Percentiles rank a stretch among this genome's conserved stretches.
Conservation (phyloP, 2,888 invertebrate species). For the Omphaloscelis lunosa region DNA sequence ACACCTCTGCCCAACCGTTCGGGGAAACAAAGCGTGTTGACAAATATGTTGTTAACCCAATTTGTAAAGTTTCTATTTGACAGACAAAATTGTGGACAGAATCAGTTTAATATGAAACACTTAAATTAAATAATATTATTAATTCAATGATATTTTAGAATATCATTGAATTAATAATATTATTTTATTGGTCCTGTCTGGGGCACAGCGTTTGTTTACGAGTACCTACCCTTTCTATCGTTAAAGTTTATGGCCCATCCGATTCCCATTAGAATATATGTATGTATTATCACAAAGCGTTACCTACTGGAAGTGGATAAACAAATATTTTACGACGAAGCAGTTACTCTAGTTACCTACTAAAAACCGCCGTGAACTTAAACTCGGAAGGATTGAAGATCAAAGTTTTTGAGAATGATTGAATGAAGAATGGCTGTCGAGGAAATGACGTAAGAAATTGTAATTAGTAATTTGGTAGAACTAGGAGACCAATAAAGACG, state of each 20-base stretch:
- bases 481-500: not conserved
- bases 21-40: too few relatives aligned
- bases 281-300: slow-evolving; percentile 38
- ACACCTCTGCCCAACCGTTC: too few relatives aligned
- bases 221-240: slow-evolving; percentile 49
- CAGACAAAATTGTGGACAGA: too few relatives aligned
- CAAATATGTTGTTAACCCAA: not conserved
- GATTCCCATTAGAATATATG: slow-evolving; percentile 58
- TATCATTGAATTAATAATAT: slow-evolving; percentile 34
- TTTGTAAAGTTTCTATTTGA: slow-evolving; percentile 4
- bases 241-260: slow-evolving; percentile 66
- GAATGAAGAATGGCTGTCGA: not conserved
- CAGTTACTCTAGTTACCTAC: slow-evolving; percentile 46
- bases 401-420: slow-evolving; percentile 1
- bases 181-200: not conserved
- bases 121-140: slow-evolving; percentile 23
- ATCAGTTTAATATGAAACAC: slow-evolving; percentile 27
- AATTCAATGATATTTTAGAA: slow-evolving; percentile 14
- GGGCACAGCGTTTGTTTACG: slow-evolving; percentile 44
- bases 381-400: slow-evolving; percentile 15
- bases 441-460: not conserved
- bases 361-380: slow-evolving; percentile 39
- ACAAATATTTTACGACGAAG: slow-evolving; percentile 50
- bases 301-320: slow-evolving; percentile 43
- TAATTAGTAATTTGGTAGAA: not conserved